Base-by-base conservation (phyloP, 2,113 vertebrate species). In the Dolichallabes microphthalmus region DNA sequence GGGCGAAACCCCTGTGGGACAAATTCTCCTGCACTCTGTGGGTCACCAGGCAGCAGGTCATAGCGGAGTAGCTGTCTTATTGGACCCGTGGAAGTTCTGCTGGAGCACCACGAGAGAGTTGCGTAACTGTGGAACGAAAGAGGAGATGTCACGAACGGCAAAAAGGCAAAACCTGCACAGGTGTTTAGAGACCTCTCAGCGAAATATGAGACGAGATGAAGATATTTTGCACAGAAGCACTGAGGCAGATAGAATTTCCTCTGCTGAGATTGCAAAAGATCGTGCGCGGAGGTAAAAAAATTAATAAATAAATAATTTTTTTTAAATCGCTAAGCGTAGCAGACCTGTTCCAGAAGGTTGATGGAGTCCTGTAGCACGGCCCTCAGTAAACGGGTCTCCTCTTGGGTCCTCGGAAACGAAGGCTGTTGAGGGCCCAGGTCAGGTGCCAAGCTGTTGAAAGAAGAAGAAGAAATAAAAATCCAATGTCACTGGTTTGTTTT, bases 331-430 rank as follows among this genome's bases (percentile, higher is more conserved):
- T 17, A 73, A 57, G 35, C 12, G 22, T n/a, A 61, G 68, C 50
- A 80, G 19, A 97, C 98, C 96, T 99, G 97, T 85, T 98, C 96
- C 77, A 99, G 94, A 86, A 98, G 95, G 88, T 95, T 92, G 75
- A 99, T 97, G 30, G 97, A 99, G 87, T 98, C 96, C 91, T 92
- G 96, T 20, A 99, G 94, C n/a, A 98, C 96, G 25, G 94, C 94
- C 90, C 95, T 98, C 80, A 99, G 88, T 2, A 95, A 86, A 4
- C 89, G 87, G 6, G 82, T 27, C 14, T 95, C 93, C 25, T 94
- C 93, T 69, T 10, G 86, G 75, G 45, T 90, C 82, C 87, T 89
- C 35, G 64, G 87, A 0, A 45, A 87, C 7, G 89, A 52, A 27
- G 64, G 86, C 27, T 66, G 90, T 84, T 79, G 89, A 32, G 92